phyloP scores from a whole-genome alignment of 30 jellyfish, hydroid and myxozoan species.

The Pelagia noctiluca region DNA sequence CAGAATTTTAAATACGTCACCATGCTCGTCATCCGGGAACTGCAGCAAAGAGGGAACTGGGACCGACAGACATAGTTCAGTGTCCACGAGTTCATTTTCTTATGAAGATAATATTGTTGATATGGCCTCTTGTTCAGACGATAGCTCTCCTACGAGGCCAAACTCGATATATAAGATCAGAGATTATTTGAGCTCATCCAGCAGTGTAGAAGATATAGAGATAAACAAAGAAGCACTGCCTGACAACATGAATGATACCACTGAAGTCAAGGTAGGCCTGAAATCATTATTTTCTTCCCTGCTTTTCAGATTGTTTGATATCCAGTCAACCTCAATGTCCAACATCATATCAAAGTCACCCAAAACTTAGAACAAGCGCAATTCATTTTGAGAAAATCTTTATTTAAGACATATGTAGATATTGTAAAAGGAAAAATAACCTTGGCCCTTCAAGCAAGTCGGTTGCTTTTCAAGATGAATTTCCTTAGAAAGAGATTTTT shows the following conservation, averaged over 20 bases:
- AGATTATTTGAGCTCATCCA: conserved; percentile 39
- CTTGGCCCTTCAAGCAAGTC: too few relatives aligned
- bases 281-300: too few relatives aligned
- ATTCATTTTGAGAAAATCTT: too few relatives aligned
- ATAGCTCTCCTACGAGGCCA: conserved; percentile 55
- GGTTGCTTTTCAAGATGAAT: too few relatives aligned
- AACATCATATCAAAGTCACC: too few relatives aligned
- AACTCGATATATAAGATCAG: conserved; percentile 37
- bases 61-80: conserved; percentile 8
- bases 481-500: too few relatives aligned
- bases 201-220: background rate
- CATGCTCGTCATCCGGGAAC: background rate
- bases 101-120: conserved; percentile 57
- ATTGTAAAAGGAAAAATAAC: too few relatives aligned
- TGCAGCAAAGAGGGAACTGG: background rate
- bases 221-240: background rate
- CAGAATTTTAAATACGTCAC: background rate
- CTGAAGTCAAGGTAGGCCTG: background rate
- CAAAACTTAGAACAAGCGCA: too few relatives aligned
- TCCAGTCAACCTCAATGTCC: too few relatives aligned
- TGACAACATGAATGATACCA: too few relatives aligned
- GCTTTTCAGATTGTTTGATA: too few relatives aligned
- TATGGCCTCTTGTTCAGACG: conserved; percentile 62
- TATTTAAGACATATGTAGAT: too few relatives aligned
- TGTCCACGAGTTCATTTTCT: conserved; percentile 52